A percentile compares a stretch with the other conserved stretches of the same genome.
Conservation (phyloP, 2,113 vertebrate genomes). For the Diphyllodes magnificus region DNA sequence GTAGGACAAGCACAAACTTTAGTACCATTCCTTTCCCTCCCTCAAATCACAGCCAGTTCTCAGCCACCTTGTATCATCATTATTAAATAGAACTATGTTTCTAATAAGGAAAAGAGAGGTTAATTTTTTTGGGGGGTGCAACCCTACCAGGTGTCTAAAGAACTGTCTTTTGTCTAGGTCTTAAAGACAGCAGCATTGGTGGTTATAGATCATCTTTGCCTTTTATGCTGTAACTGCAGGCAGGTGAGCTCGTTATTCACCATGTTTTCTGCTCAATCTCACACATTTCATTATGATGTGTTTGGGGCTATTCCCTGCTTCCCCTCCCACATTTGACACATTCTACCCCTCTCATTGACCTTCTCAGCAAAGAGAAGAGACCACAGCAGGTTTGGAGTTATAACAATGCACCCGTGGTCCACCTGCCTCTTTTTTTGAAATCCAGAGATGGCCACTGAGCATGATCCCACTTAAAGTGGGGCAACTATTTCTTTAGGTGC, state of each 20-base stretch:
- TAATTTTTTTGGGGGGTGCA: background rate
- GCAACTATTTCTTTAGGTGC: background rate
- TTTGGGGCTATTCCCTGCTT: background rate
- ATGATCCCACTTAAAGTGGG: background rate
- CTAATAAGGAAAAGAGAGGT: background rate
- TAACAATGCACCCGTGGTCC: background rate
- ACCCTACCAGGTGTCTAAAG: background rate
- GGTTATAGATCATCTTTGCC: background rate
- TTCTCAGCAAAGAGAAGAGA: background rate
- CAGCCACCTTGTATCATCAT: background rate
- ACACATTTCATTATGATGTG: background rate
- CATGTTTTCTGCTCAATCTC: background rate
- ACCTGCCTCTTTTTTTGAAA: background rate
- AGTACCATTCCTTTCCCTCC: background rate
- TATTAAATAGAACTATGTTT: background rate
- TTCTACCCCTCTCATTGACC: fast-evolving
- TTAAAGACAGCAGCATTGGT: background rate
- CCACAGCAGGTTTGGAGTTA: background rate
- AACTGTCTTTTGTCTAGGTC: background rate
- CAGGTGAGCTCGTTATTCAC: background rate
- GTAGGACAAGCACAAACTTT: background rate
- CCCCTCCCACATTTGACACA: background rate
- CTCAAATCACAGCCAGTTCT: background rate
- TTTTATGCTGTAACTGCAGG: background rate
- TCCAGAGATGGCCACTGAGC: background rate